phyloP scores from a whole-genome alignment of 2,797 vertebrate species.

The Adrianichthys oophorus region DNA sequence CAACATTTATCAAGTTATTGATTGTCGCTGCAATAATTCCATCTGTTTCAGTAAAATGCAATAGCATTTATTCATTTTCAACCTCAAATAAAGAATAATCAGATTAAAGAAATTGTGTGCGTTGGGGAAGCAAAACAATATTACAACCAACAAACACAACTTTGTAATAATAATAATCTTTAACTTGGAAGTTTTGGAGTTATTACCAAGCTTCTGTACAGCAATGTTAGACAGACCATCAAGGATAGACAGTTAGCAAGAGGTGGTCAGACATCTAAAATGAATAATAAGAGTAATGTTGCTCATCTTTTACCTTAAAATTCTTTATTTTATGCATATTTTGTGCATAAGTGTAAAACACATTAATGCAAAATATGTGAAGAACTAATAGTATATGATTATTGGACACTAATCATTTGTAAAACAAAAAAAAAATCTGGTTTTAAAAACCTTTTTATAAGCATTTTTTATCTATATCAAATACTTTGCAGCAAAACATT shows the following conservation, averaged over 20 bases:
- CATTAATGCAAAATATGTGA: too few relatives aligned
- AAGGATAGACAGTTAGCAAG: slow-evolving; percentile 29
- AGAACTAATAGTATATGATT: too few relatives aligned
- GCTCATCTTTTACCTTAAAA: too few relatives aligned
- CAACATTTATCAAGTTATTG: slow-evolving; percentile 64
- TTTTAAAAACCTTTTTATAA: too few relatives aligned
- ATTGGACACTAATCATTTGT: too few relatives aligned
- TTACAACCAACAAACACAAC: slow-evolving; percentile 25
- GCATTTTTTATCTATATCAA: neutral
- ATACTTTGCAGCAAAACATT: slow-evolving; percentile 7
- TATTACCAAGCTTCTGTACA: slow-evolving; percentile 1
- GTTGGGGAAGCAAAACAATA: slow-evolving; percentile 40
- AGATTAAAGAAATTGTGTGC: slow-evolving; percentile 44
- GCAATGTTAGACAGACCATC: slow-evolving; percentile 15
- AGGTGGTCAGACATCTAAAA: slow-evolving; percentile 13
- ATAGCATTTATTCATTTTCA: slow-evolving; percentile 67
- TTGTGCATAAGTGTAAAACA: too few relatives aligned
- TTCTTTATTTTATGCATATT: too few relatives aligned
- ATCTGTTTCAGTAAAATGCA: slow-evolving; percentile 61
- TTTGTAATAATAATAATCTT: slow-evolving; percentile 21
- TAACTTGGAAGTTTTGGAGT: slow-evolving; percentile 26
- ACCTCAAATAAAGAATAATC: slow-evolving; percentile 59
- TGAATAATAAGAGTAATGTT: slow-evolving; percentile 26
- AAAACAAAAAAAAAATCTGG: too few relatives aligned
- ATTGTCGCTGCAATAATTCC: slow-evolving; percentile 73